These are phyloP conservation scores for Pteruthius melanotis DNA, from an alignment of 2,113 vertebrate species.

Conservation along the genomic window DNA sequence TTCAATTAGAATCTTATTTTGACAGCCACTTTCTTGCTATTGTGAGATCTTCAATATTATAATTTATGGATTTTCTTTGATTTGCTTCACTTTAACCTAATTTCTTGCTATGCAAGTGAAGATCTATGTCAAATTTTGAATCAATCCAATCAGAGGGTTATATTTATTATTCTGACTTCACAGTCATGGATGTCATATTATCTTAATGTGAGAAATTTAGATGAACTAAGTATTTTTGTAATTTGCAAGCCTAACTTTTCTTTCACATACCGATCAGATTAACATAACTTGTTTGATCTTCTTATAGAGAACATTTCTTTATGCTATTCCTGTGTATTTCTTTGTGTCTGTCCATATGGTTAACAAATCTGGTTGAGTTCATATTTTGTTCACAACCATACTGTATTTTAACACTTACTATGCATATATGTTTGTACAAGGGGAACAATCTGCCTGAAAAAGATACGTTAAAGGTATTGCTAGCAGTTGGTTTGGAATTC, in stretches of 20 bases:
- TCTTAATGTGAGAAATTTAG: not conserved
- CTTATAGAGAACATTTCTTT: not conserved
- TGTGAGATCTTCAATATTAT: not conserved
- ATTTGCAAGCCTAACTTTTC: not conserved
- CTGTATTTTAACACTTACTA: not conserved
- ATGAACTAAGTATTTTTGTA: not conserved
- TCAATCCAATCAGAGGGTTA: not conserved
- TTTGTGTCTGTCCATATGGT: not conserved
- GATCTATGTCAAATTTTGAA: not conserved
- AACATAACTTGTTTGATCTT: not conserved
- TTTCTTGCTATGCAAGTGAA: not conserved
- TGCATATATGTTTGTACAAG: not conserved
- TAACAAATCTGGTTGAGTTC: not conserved
- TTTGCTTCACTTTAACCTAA: not conserved
- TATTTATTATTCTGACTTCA: not conserved
- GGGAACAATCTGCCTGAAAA: not conserved
- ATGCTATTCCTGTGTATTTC: not conserved
- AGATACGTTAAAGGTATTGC: not conserved
- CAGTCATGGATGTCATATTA: not conserved
- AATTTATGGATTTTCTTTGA: not conserved
- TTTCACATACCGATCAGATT: not conserved
- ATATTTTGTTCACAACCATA: slow-evolving; percentile 12
- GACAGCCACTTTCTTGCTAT: not conserved
- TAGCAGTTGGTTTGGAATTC: not conserved
- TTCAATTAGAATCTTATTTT: not conserved